phyloP scores from a whole-genome alignment of 1,140 invertebrate genomes.

The Drosophila grimshawi region DNA sequence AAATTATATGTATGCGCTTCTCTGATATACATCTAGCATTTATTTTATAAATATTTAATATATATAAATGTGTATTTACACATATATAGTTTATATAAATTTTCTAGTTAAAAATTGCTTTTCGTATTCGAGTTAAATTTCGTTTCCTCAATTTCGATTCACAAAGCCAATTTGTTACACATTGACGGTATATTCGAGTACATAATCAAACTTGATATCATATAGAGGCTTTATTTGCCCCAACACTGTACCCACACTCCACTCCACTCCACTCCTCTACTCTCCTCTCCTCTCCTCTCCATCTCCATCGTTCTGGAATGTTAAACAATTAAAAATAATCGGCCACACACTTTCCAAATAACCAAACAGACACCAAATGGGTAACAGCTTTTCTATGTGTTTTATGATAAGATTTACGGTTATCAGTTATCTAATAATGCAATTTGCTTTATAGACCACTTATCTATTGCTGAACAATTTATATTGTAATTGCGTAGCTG shows the following conservation, averaged over 20 bases:
- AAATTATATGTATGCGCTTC: slow-evolving; percentile 23
- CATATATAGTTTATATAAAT: slow-evolving; percentile 36
- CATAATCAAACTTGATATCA: slow-evolving; percentile 33
- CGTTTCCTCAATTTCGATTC: slow-evolving; percentile 67
- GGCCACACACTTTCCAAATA: slow-evolving; percentile 44
- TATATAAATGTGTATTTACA: neutral
- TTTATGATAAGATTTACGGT: slow-evolving; percentile 29
- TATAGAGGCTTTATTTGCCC: slow-evolving; percentile 7
- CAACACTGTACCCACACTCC: neutral
- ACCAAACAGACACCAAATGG: slow-evolving; percentile 22
- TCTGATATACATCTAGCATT: slow-evolving; percentile 12
- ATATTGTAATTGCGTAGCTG: slow-evolving; percentile 17
- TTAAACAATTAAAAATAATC: slow-evolving; percentile 38
- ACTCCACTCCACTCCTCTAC: neutral
- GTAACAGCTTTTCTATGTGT: neutral
- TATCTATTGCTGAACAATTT: slow-evolving; percentile 8
- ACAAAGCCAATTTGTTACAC: slow-evolving; percentile 38
- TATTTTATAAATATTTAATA: slow-evolving; percentile 28
- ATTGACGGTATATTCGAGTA: slow-evolving; percentile 32
- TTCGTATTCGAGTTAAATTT: slow-evolving; percentile 51
- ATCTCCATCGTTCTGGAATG: slow-evolving; percentile 38
- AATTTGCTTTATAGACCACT: slow-evolving; percentile 16
- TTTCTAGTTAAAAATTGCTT: slow-evolving; percentile 53
- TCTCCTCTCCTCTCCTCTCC: neutral
- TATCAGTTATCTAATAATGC: slow-evolving; percentile 35